Base-by-base conservation (phyloP, 2,113 vertebrate genomes). In the human region DNA sequence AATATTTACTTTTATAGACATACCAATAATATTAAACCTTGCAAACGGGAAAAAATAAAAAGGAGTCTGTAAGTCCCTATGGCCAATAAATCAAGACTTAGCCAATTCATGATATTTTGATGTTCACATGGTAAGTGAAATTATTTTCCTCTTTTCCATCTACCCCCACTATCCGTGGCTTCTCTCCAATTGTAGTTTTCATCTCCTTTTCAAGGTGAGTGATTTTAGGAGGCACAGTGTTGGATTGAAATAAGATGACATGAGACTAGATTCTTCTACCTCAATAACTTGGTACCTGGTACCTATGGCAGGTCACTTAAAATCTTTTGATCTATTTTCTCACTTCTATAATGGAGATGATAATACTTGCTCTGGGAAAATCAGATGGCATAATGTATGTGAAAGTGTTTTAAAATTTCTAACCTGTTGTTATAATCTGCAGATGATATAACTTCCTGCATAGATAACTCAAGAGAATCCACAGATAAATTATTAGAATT, bases 21-120 rank as follows among this genome's bases (percentile, higher is more conserved):
- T 0, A 88, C 75, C 84, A 97, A 93, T 92, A 78, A 79, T 73
- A 87, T 68, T 82, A 57, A 96, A 87, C n/a, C 23, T 57, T 84
- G 66, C 1, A 76, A 90, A 96, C 48, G 88, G 50, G 57, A 82
- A 76, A 78, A 89, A 73, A 38, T 30, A 11, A 64, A 70, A 94
- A 76, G 48, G 35, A 59, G 20, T 80, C 72, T 90, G 16, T 48
- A 86, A 75, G 16, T 72, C 20, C 43, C 27, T 76, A 4, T 94
- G 88, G 75, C 83, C 61, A 87, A 84, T 76, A 92, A 97, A 96
- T 96, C 84, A 90, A 93, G 87, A 92, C 43, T n/a, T 96, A 59
- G 68, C 50, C 61, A 84, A 94, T 88, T 96, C 82, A 59, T 66
- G 43, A 30, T 81, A 95, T 94, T 97, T 66, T 94, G 90, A 94